phyloP scores from a whole-genome alignment of 2,113 vertebrate genomes.

The Anser brachyrhynchus region DNA sequence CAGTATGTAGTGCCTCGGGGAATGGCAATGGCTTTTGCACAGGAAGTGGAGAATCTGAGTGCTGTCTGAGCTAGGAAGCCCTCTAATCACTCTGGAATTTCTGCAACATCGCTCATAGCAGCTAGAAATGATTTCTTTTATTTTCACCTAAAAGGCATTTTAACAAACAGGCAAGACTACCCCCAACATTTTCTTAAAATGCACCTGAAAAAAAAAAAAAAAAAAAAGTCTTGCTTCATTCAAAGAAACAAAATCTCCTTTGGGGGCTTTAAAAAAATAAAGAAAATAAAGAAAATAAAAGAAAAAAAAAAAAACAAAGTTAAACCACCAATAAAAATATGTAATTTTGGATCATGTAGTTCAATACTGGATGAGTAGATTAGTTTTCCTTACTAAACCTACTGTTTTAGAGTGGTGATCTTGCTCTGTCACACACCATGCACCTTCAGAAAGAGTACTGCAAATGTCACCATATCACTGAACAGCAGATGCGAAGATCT shows the following conservation, averaged over 20 bases:
- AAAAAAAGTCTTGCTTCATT: neutral
- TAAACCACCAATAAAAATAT: neutral
- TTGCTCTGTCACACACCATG: neutral
- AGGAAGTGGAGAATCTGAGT: neutral
- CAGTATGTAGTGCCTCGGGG: neutral
- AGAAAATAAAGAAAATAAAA: too few relatives aligned
- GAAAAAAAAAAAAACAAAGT: neutral
- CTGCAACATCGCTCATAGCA: neutral
- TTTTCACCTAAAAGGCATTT: neutral
- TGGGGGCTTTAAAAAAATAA: neutral
- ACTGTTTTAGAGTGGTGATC: neutral
- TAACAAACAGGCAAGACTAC: neutral
- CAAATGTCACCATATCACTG: neutral
- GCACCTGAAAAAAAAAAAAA: neutral
- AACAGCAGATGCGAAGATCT: neutral
- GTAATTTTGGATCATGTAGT: neutral
- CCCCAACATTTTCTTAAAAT: neutral
- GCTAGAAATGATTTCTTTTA: neutral
- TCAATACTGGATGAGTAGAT: neutral
- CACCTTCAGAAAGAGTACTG: neutral
- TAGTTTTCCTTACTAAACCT: neutral
- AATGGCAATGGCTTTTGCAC: neutral
- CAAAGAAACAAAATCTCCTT: neutral
- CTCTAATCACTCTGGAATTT: neutral
- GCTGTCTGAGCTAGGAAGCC: neutral